phyloP scores from a whole-genome alignment of 2,888 invertebrate species.

The Drosophila lacicola region DNA sequence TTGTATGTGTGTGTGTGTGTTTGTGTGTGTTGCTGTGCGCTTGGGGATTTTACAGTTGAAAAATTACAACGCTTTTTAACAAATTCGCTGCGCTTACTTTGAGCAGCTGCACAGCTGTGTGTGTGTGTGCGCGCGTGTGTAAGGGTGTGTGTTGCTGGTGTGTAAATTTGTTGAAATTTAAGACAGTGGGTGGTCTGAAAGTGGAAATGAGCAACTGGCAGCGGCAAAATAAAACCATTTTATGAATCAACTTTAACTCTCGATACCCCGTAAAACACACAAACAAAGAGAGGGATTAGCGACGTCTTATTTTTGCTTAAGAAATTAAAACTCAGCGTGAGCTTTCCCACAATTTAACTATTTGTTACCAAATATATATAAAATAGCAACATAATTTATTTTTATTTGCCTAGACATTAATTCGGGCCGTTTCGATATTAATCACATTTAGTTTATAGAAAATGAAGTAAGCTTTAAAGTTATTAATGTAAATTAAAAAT shows the following conservation, averaged over 20 bases:
- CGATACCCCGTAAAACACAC: conserved; percentile 11
- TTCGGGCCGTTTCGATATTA: no score
- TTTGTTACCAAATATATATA: no score
- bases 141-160: conserved; percentile 36
- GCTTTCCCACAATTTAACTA: no score
- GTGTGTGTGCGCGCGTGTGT: conserved; percentile 19
- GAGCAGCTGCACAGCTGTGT: conserved; percentile 40
- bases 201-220: conserved; percentile 56
- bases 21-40: conserved; percentile 13
- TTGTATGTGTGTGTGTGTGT: conserved; percentile 3
- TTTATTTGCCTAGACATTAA: no score
- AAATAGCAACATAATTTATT: no score
- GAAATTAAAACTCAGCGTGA: no score
- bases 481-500: no score
- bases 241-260: conserved; percentile 58
- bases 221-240: conserved; percentile 62
- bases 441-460: no score
- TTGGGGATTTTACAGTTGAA: conserved; percentile 60
- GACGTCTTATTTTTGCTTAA: background rate
- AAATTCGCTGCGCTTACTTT: conserved; percentile 63
- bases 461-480: no score
- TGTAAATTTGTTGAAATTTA: conserved; percentile 79
- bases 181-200: conserved; percentile 79
- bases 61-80: conserved; percentile 63
- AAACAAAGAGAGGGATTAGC: background rate